Percentiles rank a stretch among this genome's conserved stretches.
Conservation (phyloP, 2,888 invertebrate genomes). For the Teinopalpus imperialis region DNA sequence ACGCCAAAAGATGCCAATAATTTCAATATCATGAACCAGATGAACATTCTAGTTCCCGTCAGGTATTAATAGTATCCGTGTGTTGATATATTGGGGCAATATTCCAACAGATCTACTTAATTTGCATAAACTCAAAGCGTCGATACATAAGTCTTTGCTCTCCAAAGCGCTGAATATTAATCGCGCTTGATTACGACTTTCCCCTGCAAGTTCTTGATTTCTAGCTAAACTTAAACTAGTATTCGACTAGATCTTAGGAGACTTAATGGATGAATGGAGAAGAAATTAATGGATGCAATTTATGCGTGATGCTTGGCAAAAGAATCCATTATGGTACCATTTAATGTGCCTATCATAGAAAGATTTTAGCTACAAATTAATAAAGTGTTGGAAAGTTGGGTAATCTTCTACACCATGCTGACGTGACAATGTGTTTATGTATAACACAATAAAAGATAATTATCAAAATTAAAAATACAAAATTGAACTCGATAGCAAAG, state of each 20-base stretch:
- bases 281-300: too few relatives aligned
- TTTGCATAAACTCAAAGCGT: slow-evolving; percentile 15
- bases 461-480: too few relatives aligned
- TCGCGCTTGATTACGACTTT: slow-evolving; percentile 17
- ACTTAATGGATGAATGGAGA: background rate
- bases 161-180: slow-evolving; percentile 20
- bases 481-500: too few relatives aligned
- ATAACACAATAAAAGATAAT: too few relatives aligned
- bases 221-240: slow-evolving; percentile 7
- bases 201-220: slow-evolving; percentile 7
- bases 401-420: too few relatives aligned
- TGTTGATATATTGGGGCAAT: slow-evolving; percentile 14
- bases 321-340: too few relatives aligned
- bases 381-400: too few relatives aligned
- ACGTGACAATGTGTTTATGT: too few relatives aligned
- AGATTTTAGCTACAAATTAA: too few relatives aligned
- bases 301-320: too few relatives aligned
- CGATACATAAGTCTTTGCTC: slow-evolving; percentile 1
- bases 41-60: slow-evolving; percentile 28
- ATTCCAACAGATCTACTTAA: slow-evolving; percentile 17
- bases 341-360: too few relatives aligned
- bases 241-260: background rate
- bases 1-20: slow-evolving; percentile 3
- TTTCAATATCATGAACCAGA: slow-evolving; percentile 3
- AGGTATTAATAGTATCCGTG: slow-evolving; percentile 4